Base-by-base conservation (phyloP, 2,797 vertebrate species). In the Florisuga fusca region DNA sequence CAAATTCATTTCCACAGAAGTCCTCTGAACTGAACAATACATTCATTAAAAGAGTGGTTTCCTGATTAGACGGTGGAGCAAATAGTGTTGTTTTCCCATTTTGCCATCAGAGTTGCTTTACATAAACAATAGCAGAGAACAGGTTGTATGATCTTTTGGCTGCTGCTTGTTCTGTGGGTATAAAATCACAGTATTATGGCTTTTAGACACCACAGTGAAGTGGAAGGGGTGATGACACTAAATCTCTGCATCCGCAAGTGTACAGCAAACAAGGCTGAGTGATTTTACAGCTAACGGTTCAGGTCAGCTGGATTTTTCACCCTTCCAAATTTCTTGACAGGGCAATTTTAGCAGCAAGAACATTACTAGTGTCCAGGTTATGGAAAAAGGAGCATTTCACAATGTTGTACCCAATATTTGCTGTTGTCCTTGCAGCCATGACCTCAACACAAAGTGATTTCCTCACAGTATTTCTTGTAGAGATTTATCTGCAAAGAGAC, bases 41-140 rank as follows among this genome's bases (percentile, higher is more conserved):
- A 81, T 93, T 94, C 75, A 90, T 96, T 95, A 95, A 95, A 96
- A 89, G 73, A 94, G 58, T 61, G 58, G 76, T 93, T 96, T 95
- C 53, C 64, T 96, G 91, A 95, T 94, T 85, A 94, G 91, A 73
- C 48, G 38, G 58, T 55, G 33, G 33, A 89, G 68, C 75, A 90
- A 96, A 95, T 69, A 77, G 64, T 2, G 1, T 12, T 75, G 63
- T 79, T 78, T 69, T 25, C 66, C n/a, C 33, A 34, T 91, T 92
- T 93, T 4, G 3, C 75, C 69, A 51, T 80, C 87, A 79, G 55
- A 94, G 50, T 16, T 1, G 2, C 61, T 96, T 94, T 89, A 91
- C 71, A 72, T 66, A 83, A 94, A 54, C 17, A 77, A 50, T 74
- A 83, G 59, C 26, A 38, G 45, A 92, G 76, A 87, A 23, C 10